These are phyloP conservation scores for Leptopilina drosophilae DNA, from an alignment of 2,888 invertebrate genomes.

Conservation along the genomic window DNA sequence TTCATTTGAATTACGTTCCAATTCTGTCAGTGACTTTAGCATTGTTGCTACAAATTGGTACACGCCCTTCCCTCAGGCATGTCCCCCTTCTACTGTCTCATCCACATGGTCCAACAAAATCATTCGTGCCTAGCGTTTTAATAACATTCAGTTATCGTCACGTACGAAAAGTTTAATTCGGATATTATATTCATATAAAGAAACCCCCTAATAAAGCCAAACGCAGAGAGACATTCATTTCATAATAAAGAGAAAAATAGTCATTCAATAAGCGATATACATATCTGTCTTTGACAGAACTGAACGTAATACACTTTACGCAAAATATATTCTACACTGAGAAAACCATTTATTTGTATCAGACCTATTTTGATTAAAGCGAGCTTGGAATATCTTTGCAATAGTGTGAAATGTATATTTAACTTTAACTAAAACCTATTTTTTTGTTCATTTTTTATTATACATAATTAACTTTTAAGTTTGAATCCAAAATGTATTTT, in stretches of 20 bases:
- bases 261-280: too few species aligned
- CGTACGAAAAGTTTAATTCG: constrained; percentile 52
- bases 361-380: too few species aligned
- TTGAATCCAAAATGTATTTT: too few species aligned
- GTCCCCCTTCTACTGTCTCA: constrained; percentile 56
- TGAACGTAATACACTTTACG: too few species aligned
- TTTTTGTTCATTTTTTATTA: too few species aligned
- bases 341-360: too few species aligned
- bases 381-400: too few species aligned
- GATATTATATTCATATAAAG: constrained; percentile 26
- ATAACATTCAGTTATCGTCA: constrained; percentile 62
- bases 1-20: constrained; percentile 76
- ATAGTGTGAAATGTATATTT: too few species aligned
- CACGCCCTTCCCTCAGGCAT: constrained; percentile 72
- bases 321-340: too few species aligned
- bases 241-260: neutral
- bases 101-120: constrained; percentile 50
- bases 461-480: too few species aligned
- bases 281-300: too few species aligned
- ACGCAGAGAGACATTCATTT: neutral
- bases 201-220: neutral
- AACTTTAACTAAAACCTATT: too few species aligned
- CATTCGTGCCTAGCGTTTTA: constrained; percentile 59
- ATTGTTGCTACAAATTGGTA: constrained; percentile 77
- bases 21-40: constrained; percentile 76